Percentiles rank a stretch among this genome's conserved stretches.
Conservation (phyloP, 2,113 vertebrate genomes). For the Callocephalon fimbriatum region DNA sequence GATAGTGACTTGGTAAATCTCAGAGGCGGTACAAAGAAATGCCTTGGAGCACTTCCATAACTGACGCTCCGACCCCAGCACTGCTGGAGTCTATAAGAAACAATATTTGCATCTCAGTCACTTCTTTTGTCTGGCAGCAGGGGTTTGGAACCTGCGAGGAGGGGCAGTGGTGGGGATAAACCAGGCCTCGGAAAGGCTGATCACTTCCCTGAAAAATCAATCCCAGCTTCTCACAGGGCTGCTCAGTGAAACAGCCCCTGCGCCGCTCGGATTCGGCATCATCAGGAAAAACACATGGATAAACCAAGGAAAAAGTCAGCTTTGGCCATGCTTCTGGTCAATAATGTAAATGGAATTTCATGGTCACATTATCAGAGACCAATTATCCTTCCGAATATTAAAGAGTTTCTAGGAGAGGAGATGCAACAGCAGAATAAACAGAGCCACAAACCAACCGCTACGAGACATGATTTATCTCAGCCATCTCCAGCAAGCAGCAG, state of each 20-base stretch:
- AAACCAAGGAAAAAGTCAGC: background rate
- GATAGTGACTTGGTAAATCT: background rate
- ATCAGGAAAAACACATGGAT: background rate
- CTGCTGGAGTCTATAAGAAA: background rate
- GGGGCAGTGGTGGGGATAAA: background rate
- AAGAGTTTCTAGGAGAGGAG: background rate
- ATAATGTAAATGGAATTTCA: background rate
- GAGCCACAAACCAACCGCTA: background rate
- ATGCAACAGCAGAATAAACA: background rate
- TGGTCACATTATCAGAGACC: background rate
- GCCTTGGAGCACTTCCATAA: background rate
- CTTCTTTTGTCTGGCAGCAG: background rate
- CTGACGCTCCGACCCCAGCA: background rate
- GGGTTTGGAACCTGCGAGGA: background rate
- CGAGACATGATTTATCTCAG: background rate
- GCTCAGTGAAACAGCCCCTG: background rate
- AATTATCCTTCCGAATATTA: background rate
- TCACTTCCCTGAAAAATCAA: background rate
- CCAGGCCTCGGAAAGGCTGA: background rate
- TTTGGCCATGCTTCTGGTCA: background rate
- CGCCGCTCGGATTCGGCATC: fast-evolving
- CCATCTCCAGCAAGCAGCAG: background rate
- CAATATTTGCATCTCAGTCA: background rate
- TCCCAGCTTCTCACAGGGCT: fast-evolving
- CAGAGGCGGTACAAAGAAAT: background rate